Evolutionary conservation across 2,113 vertebrate species (phyloP), one percentile per base, ranked within the genome.

Genomic region (Takifugu bimaculatus): DNA sequence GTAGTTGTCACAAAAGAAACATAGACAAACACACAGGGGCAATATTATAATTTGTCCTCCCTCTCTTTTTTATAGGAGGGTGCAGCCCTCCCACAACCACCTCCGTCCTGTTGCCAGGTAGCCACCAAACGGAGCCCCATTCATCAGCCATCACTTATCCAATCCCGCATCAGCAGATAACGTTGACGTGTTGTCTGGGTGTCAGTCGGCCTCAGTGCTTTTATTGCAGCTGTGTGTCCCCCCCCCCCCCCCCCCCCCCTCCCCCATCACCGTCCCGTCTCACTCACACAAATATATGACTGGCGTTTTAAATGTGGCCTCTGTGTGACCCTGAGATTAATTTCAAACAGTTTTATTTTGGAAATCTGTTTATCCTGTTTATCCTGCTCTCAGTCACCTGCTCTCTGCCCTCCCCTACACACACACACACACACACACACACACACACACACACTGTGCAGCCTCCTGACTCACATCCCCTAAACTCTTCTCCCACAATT

Each of bases 1-100:
- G 13, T 26, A 44, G 57, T 63, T 69, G 70, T 81, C 74, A 75
- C 63, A 70, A 71, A 50, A 51, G 39, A 68, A 55, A 64, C 60
- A 35, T 53, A 54, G 29, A 52, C 32, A 49, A 10, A 28, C 59
- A 60, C 49, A 61, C 2, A 68, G 39, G 29, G 25, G 29, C 32
- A 63, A 53, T 20, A 54, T 32, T 9, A 50, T 75, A 70, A 81
- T 85, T 70, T 79, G 26, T 53, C 44, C 42, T 67, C 54, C 20
- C 29, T 32, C 29, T 32, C 29, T 26, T 70, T 72, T 66, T 65
- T 60, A 60, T 50, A n/a, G 39, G 42, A 54, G 29, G 44, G 35
- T 15, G 44, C 20, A 61, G 25, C 65, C 32, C 15, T 25, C 57
- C 50, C 43, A 64, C 52, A 51, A 44, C 52, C 12, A 58, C 15